Conservation (phyloP, 1,140 invertebrate species). For the Pseudomyrmex dendroicus region DNA sequence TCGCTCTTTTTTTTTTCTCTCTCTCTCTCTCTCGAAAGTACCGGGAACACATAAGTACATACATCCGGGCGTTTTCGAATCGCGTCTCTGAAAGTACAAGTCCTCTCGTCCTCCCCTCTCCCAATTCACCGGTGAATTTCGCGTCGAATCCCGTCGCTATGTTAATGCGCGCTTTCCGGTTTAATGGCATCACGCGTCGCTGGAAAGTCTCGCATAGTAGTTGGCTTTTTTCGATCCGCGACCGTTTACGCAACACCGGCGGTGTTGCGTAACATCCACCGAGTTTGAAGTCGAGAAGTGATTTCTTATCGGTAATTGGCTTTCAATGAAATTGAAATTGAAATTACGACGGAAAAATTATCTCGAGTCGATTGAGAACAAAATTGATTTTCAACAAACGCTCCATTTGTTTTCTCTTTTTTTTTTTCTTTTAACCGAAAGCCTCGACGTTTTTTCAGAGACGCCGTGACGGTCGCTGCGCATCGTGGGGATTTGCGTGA, state of each 20-base stretch:
- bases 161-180: constrained; percentile 39
- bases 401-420: not conserved
- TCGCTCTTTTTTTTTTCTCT: too few relatives aligned
- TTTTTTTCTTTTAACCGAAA: not conserved
- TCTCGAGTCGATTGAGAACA: not conserved
- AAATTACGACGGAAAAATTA: not conserved
- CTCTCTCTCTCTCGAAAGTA: constrained; percentile 58
- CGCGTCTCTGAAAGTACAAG: constrained; percentile 21
- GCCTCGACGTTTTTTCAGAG: not conserved
- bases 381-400: not conserved
- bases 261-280: constrained; percentile 19
- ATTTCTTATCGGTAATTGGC: constrained; percentile 30
- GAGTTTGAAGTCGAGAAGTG: constrained; percentile 14
- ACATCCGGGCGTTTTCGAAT: constrained; percentile 25
- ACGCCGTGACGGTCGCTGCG: constrained; percentile 21
- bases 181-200: constrained; percentile 28
- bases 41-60: not conserved
- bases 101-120: not conserved
- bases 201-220: constrained; percentile 52
- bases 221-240: constrained; percentile 2
- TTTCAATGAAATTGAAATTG: too few relatives aligned
- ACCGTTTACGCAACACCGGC: constrained; percentile 25
- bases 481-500: constrained; percentile 28
- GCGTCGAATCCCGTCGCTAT: constrained; percentile 20
- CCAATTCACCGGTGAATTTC: constrained; percentile 10